phyloP scores from a whole-genome alignment of 2,888 invertebrate species.

The Pollenia griseotomentosa region DNA sequence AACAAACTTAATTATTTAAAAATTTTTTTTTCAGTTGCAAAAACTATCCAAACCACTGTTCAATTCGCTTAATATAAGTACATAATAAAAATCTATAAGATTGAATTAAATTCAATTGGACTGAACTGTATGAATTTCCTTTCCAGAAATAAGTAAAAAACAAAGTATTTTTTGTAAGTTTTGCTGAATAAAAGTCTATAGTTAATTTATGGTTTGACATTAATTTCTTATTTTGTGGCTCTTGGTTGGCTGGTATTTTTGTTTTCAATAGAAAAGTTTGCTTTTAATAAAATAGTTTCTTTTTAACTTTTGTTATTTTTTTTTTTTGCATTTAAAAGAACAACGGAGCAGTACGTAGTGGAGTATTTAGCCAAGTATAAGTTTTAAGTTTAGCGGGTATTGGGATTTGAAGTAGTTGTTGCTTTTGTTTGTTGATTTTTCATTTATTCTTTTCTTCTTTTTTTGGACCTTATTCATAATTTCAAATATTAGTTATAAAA shows the following conservation, averaged over 20 bases:
- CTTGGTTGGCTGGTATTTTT: constrained; percentile 2
- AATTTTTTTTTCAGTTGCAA: not conserved
- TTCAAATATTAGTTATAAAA: constrained; percentile 38
- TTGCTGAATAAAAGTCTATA: constrained; percentile 39
- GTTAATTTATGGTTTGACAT: constrained; percentile 53
- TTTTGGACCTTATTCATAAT: constrained; percentile 19
- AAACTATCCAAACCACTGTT: constrained; percentile 35
- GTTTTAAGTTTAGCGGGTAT: constrained; percentile 9
- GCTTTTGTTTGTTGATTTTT: constrained; percentile 26
- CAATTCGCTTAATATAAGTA: not conserved
- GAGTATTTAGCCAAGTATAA: not conserved
- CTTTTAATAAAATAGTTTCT: not conserved
- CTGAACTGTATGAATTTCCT: not conserved
- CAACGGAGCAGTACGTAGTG: not conserved
- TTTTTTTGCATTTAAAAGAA: not conserved
- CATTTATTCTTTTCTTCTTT: not conserved
- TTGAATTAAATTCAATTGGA: constrained; percentile 1
- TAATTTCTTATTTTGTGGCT: not conserved
- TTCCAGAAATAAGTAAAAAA: constrained; percentile 1
- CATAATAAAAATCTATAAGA: not conserved
- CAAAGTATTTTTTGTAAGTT: not conserved
- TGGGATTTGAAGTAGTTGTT: constrained; percentile 15
- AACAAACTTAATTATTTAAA: not conserved
- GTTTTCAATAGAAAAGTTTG: constrained; percentile 6
- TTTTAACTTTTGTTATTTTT: constrained; percentile 1